These are phyloP conservation scores for Macquaria australasica DNA, from an alignment of 2,113 vertebrate genomes.

Conservation along the genomic window DNA sequence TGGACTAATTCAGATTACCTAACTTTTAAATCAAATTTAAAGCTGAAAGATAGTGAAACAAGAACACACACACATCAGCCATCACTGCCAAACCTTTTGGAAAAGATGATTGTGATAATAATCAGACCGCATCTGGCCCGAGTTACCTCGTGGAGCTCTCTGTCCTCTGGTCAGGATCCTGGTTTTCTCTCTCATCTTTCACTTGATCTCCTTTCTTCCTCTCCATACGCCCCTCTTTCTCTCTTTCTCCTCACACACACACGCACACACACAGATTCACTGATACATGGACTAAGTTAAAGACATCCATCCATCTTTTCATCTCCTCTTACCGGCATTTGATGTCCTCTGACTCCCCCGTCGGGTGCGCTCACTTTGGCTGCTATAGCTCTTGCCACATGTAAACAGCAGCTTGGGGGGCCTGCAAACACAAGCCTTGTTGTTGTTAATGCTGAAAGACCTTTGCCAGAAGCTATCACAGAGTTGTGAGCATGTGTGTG, in stretches of 20 bases:
- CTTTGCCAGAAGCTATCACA: slow-evolving; percentile 22
- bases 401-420: slow-evolving; percentile 60
- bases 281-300: neutral
- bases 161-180: slow-evolving; percentile 51
- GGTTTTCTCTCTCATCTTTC: slow-evolving; percentile 47
- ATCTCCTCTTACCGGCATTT: slow-evolving; percentile 23
- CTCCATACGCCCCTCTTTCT: neutral
- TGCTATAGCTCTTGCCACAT: slow-evolving; percentile 52
- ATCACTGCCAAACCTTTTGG: slow-evolving; percentile 32
- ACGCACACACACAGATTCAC: slow-evolving; percentile 11
- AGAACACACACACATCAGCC: slow-evolving; percentile 20
- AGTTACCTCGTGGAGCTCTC: slow-evolving; percentile 54
- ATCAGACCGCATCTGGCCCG: slow-evolving; percentile 67
- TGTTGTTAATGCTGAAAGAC: slow-evolving; percentile 45
- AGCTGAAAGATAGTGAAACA: slow-evolving; percentile 29
- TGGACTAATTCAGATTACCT: neutral
- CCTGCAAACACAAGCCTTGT: slow-evolving; percentile 33
- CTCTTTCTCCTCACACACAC: neutral
- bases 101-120: slow-evolving; percentile 57
- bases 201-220: slow-evolving; percentile 39
- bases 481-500: slow-evolving; percentile 4
- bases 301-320: slow-evolving; percentile 33
- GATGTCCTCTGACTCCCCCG: slow-evolving; percentile 53
- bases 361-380: slow-evolving; percentile 38
- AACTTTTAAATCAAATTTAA: neutral